phyloP scores from a whole-genome alignment of 2,797 vertebrate species.

The Gambusia yucatana region DNA sequence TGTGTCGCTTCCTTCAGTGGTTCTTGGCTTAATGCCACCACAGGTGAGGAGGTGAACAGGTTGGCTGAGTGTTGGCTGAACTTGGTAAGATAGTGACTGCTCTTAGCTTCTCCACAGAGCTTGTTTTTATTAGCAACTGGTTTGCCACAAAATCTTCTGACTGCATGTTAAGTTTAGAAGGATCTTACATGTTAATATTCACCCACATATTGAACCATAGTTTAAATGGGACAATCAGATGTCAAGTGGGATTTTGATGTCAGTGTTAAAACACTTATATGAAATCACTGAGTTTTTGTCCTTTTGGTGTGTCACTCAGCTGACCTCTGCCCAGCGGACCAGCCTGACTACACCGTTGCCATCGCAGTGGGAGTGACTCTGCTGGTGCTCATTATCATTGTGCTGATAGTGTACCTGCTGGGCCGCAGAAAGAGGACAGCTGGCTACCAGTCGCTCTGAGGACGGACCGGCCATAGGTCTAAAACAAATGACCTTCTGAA shows the following conservation, averaged over 20 bases:
- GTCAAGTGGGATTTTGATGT: neutral
- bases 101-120: neutral
- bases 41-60: neutral
- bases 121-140: neutral
- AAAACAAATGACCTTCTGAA: neutral
- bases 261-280: neutral
- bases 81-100: neutral
- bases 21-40: neutral
- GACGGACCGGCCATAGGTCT: neutral
- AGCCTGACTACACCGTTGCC: slow-evolving; percentile 73
- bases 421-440: slow-evolving; percentile 69
- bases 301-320: slow-evolving; percentile 62
- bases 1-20: neutral
- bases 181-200: neutral
- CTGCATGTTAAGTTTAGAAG: neutral
- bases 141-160: neutral
- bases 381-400: slow-evolving; percentile 83
- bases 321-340: slow-evolving; percentile 73
- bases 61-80: neutral
- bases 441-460: slow-evolving; percentile 87
- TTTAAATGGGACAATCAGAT: neutral
- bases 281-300: neutral
- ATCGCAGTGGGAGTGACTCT: slow-evolving; percentile 85
- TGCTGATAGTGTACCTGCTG: slow-evolving; percentile 83
- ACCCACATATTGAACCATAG: neutral